Conservation (phyloP, 2,113 vertebrate species). For the Centropus bengalensis region DNA sequence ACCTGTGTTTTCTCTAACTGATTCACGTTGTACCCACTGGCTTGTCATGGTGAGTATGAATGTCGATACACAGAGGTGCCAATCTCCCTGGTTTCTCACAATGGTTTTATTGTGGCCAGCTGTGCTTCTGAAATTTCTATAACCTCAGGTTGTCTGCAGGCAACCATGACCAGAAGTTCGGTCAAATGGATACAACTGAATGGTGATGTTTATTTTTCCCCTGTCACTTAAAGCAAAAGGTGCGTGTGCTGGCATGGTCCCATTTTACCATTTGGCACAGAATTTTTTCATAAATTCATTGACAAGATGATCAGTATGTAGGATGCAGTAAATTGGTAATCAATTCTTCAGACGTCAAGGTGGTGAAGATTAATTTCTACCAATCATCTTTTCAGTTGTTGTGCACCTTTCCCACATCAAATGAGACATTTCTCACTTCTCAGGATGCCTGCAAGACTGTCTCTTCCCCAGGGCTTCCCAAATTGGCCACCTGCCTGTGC, state of each 20-base stretch:
- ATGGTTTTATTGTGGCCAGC: neutral
- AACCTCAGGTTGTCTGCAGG: neutral
- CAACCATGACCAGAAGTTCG: neutral
- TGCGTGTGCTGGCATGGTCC: neutral
- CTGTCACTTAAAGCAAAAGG: neutral
- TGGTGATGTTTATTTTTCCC: neutral
- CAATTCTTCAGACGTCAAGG: neutral
- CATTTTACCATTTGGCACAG: neutral
- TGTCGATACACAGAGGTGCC: rapidly evolving
- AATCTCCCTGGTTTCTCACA: rapidly evolving
- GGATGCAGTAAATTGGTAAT: neutral
- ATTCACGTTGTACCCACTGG: rapidly evolving
- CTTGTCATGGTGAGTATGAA: neutral
- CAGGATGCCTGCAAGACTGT: neutral
- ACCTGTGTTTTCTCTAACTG: neutral
- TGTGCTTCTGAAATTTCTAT: neutral
- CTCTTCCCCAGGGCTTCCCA: neutral
- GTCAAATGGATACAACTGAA: neutral
- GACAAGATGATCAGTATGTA: neutral
- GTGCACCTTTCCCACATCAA: rapidly evolving
- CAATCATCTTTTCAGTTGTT: neutral
- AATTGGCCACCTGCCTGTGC: neutral
- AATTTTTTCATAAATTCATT: neutral
- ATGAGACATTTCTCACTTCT: neutral
- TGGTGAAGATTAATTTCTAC: neutral